Evolutionary conservation across 2,797 vertebrate genomes (phyloP).

Genomic region (Acipenser oxyrinchus): DNA sequence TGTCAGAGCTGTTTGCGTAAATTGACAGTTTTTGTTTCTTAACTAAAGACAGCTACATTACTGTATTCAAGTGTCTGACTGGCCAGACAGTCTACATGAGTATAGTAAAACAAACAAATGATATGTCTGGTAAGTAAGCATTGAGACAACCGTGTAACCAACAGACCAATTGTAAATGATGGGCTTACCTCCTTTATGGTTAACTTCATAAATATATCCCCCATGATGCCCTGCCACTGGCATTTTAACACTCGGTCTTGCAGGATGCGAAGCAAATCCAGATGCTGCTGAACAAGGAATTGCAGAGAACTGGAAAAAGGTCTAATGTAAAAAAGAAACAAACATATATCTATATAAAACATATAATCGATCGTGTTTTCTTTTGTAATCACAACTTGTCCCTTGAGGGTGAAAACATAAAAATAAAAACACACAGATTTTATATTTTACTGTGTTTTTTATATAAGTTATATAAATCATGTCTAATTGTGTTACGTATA

Average conservation of each 20-base stretch:
- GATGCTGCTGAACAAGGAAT: conserved; percentile 90
- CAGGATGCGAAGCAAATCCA: conserved; percentile 84
- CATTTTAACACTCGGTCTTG: conserved; percentile 86
- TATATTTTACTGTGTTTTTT: no score
- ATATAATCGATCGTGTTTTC: no score
- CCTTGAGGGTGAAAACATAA: no score
- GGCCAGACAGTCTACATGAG: neutral
- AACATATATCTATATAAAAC: neutral
- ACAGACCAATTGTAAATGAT: neutral
- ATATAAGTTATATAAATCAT: no score
- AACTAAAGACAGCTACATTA: no score
- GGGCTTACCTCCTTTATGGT: conserved; percentile 81
- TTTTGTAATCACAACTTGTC: no score
- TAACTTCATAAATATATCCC: conserved; percentile 90
- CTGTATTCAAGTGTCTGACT: no score
- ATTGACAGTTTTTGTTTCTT: no score
- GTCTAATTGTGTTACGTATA: no score
- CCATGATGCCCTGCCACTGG: conserved; percentile 91
- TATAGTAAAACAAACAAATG: no score
- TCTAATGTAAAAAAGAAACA: conserved; percentile 45
- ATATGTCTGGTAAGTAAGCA: neutral
- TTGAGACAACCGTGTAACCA: neutral
- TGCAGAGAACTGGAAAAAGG: conserved; percentile 87
- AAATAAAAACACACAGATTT: neutral
- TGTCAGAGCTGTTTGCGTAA: no score